Conservation (phyloP, 2,797 vertebrate species). For the Sebastes iracundus region DNA sequence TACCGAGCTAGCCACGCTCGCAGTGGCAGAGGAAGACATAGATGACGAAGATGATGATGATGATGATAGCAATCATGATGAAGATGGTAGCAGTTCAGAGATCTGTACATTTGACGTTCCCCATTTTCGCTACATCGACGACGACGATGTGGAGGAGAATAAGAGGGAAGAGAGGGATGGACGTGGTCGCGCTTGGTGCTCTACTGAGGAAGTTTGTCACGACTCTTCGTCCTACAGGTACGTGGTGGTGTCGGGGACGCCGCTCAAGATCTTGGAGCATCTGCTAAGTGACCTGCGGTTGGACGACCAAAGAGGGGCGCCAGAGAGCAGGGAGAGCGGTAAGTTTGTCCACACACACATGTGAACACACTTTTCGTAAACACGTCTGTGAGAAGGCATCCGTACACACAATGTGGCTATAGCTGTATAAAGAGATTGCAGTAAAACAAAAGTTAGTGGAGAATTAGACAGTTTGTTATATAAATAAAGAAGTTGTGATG, state of each 20-base stretch:
- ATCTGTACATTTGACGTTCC: constrained; percentile 91
- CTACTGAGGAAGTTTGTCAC: constrained; percentile 83
- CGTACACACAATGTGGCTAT: neutral
- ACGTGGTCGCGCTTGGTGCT: constrained; percentile 54
- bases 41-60: constrained; percentile 50
- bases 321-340: constrained; percentile 92
- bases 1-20: constrained; percentile 77
- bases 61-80: constrained; percentile 32
- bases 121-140: constrained; percentile 84
- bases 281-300: constrained; percentile 94
- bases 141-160: constrained; percentile 45
- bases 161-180: constrained; percentile 21
- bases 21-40: constrained; percentile 81
- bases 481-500: neutral
- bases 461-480: neutral
- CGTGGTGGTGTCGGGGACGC: constrained; percentile 96
- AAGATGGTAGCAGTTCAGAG: constrained; percentile 30
- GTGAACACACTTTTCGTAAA: neutral
- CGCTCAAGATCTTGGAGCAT: constrained; percentile 98
- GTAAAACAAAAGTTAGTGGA: neutral
- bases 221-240: constrained; percentile 88
- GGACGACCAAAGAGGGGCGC: constrained; percentile 86
- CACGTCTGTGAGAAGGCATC: neutral
- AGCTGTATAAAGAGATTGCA: neutral
- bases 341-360: constrained; percentile 46